Percentiles rank a stretch among this genome's conserved stretches.
phyloP scores from a whole-genome alignment of 2,888 invertebrate genomes.

The Pantelozetes paolii region DNA sequence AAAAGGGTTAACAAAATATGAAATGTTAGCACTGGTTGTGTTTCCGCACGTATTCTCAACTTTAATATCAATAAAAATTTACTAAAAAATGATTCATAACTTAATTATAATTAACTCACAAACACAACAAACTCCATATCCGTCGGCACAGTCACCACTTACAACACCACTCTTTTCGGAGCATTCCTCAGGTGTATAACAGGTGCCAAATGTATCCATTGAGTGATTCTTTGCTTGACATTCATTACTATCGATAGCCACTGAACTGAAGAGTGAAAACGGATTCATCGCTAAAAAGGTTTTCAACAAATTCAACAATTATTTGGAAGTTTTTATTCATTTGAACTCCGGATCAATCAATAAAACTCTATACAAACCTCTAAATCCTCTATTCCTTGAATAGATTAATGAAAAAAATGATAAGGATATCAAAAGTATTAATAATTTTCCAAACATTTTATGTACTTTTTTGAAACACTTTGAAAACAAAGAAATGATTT shows the following conservation, averaged over 20 bases:
- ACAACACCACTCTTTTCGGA: background rate
- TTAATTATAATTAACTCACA: background rate
- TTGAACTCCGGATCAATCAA: too few relatives aligned
- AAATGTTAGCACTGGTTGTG: background rate
- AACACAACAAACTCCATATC: constrained; percentile 1
- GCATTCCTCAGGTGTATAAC: background rate
- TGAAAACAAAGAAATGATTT: too few relatives aligned
- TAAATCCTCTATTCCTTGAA: too few relatives aligned
- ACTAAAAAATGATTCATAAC: background rate
- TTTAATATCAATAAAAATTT: background rate
- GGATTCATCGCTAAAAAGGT: background rate
- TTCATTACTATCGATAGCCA: background rate
- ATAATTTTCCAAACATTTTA: too few relatives aligned
- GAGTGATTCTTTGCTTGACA: background rate
- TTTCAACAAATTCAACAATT: too few relatives aligned
- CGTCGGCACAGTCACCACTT: background rate
- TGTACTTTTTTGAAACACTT: too few relatives aligned
- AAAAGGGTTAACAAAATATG: background rate
- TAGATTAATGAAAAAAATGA: too few relatives aligned
- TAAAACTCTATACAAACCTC: too few relatives aligned
- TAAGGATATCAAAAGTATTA: too few relatives aligned
- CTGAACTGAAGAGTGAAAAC: background rate
- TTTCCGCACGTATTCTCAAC: constrained; percentile 9
- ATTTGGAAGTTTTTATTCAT: too few relatives aligned
- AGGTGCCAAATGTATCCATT: background rate